Base-by-base conservation (phyloP, 2,113 vertebrate genomes). In the Siniperca chuatsi region DNA sequence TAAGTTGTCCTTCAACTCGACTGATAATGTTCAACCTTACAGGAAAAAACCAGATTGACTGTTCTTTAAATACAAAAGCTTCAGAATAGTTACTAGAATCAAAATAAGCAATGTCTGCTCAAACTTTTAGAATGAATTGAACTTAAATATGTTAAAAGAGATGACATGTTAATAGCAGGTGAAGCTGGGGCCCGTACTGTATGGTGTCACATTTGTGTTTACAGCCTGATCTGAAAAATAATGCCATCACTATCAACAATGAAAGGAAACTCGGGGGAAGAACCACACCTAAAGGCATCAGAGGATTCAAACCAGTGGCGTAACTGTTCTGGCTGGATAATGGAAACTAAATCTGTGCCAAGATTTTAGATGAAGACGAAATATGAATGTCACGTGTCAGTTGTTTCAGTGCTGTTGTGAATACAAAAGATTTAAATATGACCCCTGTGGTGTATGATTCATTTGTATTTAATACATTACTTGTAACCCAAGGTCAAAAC, bases 261-360 rank as follows among this genome's bases (percentile, higher is more conserved):
- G 23, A 73, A 42, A 68, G 23, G 29, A 10, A 60, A 29, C 33
- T 25, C 21, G 8, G n/a, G 64, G 69, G 33, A 66, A 13, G 65
- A 62, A 58, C 52, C 78, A 77, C 90, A 54, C 85, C 85, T 68
- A 40, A 7, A 42, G 20, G 18, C 42, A 0, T 81, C 37, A 52
- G 25, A 55, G 40, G 29, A 0, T 29, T 61, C 52, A 80, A 6
- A 46, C 42, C 37, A 5, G 46, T 46, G 42, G 57, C 2, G 2
- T n/a, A 55, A 57, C 6, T 52, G 40, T 40, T 54, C 4, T 68
- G 55, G n/a, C 29, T 29, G 60, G 23, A 75, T 55, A 66, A 66
- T 18, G 4, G 67, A 82, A 82, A 80, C 25, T 21, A 21, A 66
- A 67, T 35, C 76, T 35, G 64, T 1, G 3, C 33, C 10, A 4